Base-by-base conservation (phyloP, 2,888 invertebrate genomes). In the Cosmorhoe ocellata region DNA sequence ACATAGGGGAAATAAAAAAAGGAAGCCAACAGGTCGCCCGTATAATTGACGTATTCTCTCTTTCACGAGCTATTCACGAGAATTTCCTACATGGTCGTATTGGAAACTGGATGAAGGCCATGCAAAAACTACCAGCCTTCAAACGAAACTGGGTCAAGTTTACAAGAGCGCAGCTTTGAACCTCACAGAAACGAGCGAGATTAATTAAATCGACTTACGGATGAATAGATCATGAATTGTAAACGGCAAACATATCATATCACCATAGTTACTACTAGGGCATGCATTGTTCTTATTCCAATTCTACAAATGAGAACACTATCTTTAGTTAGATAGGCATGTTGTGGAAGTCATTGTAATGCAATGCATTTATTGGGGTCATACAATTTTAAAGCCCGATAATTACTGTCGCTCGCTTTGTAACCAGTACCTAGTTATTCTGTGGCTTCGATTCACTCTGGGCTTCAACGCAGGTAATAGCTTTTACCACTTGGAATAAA, bases 141-240 rank as follows among this genome's bases (percentile, higher is more conserved):
- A 60, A 52, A 56, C 36, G 42, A 51, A 76, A 66, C 59, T 72
- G 48, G 74, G 76, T 75, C 76, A 76, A 76, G 76, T 75, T 75
- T 73, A 67, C 50, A 59, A 51, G 56, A 57, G 55, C 54, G 58
- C 54, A 62, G 61, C 59, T 64, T 58, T 58, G 57, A 59, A 50
- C 57, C 54, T 52, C 54, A 57, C 47, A 49, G 42, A 52, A 45
- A 43, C 43, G 41, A 49, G 42, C 44, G 32, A 26, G 24, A 53
- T 55, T 56, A 55, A 55, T 59, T 52, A 56, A 50, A 54, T 55
- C 44, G 28, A 38, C 44, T 18, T 28, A 54, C 39, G 48, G 50
- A 56, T 57, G 46, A 54, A 51, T 53, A 39, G 37, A 50, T 41
- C 37, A 43, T 18, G 4, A 18, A 50, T 13, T 18, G 36, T 26